phyloP scores from a whole-genome alignment of 2,113 vertebrate species.

The Oophaga pumilio region DNA sequence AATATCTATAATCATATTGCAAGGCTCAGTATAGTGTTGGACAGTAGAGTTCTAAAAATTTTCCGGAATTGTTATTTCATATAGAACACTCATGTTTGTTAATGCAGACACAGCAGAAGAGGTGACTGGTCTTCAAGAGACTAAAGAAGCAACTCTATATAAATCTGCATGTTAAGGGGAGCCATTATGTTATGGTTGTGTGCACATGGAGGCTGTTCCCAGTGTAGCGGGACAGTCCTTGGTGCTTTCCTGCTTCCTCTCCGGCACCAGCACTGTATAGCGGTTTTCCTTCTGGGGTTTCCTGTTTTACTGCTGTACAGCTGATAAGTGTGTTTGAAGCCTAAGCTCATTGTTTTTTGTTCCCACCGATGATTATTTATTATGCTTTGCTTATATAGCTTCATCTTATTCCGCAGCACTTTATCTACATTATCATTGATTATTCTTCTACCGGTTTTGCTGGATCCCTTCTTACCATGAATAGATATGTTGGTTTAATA shows the following conservation, averaged over 20 bases:
- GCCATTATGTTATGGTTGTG: background rate
- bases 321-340: conserved; percentile 44
- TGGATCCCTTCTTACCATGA: background rate
- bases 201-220: background rate
- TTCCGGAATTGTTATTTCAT: too few species aligned
- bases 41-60: too few species aligned
- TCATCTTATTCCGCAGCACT: too few species aligned
- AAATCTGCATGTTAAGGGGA: background rate
- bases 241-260: conserved; percentile 44
- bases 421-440: background rate
- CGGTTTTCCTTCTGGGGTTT: conserved; percentile 43
- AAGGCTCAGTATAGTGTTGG: too few species aligned
- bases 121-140: too few species aligned
- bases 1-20: too few species aligned
- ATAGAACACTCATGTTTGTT: too few species aligned
- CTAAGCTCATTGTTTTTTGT: conserved; percentile 36
- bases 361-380: background rate
- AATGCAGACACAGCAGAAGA: too few species aligned
- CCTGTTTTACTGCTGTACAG: conserved; percentile 45
- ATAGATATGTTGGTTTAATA: too few species aligned
- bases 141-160: too few species aligned
- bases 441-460: background rate
- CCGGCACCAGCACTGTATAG: conserved; percentile 1
- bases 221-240: background rate
- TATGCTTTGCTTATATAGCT: too few species aligned